Percentiles rank a stretch among this genome's conserved stretches.
Evolutionary conservation across 2,888 invertebrate genomes (phyloP).

Genomic region (Phragmatobia fuliginosa): DNA sequence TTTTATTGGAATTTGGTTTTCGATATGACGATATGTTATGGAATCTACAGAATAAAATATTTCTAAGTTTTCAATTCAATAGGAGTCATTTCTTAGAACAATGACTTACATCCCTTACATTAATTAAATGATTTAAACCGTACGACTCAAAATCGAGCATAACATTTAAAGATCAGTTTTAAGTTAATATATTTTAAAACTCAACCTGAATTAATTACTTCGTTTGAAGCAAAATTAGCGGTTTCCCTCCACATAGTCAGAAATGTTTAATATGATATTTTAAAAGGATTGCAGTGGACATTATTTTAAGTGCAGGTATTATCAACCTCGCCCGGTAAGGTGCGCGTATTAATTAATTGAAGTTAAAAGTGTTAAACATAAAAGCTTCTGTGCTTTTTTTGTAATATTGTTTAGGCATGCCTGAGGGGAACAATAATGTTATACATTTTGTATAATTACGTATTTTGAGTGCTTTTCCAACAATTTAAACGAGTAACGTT

Average conservation of each 20-base stretch:
- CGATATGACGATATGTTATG: neutral
- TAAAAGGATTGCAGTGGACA: conserved; percentile 43
- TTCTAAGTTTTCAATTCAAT: too few species aligned
- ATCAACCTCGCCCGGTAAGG: conserved; percentile 26
- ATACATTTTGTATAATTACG: neutral
- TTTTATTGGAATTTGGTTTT: neutral
- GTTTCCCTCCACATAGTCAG: neutral
- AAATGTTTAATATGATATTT: conserved; percentile 2
- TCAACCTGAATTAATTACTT: too few species aligned
- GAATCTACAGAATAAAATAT: neutral
- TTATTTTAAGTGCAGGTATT: conserved; percentile 39
- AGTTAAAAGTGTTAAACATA: neutral
- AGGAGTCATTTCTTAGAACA: too few species aligned
- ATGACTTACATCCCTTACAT: too few species aligned
- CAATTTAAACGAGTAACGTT: neutral
- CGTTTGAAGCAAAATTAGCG: neutral
- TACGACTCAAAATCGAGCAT: neutral
- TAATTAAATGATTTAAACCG: neutral
- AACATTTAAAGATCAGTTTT: neutral
- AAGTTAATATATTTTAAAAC: neutral
- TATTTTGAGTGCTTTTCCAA: neutral
- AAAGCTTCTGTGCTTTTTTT: neutral
- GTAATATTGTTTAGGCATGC: neutral
- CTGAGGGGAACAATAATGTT: neutral
- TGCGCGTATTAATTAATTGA: neutral